These are phyloP conservation scores for Fratercula arctica DNA, from an alignment of 2,797 vertebrate genomes.

Conservation along the genomic window DNA sequence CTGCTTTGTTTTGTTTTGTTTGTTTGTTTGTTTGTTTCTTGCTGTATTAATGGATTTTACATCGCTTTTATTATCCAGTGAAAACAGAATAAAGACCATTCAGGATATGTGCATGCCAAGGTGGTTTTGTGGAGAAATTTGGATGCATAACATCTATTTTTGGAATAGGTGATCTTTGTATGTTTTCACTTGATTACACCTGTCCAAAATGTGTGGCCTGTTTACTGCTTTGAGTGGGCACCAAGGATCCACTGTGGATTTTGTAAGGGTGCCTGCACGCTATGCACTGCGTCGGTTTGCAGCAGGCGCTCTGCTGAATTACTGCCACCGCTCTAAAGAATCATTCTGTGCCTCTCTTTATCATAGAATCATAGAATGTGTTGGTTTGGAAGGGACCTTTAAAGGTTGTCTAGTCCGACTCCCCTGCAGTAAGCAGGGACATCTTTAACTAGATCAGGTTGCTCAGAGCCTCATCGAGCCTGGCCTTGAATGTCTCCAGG, in stretches of 20 bases:
- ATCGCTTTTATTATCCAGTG: conserved; percentile 55
- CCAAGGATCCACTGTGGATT: neutral
- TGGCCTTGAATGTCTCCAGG: too few species aligned
- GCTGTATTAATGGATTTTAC: conserved; percentile 69
- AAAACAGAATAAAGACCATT: conserved; percentile 45
- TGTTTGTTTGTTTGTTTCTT: conserved; percentile 60
- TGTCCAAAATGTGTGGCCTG: neutral
- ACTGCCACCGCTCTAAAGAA: neutral
- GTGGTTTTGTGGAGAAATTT: conserved; percentile 12
- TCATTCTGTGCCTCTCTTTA: neutral
- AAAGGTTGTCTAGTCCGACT: too few species aligned
- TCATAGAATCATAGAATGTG: too few species aligned
- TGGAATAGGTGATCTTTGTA: neutral
- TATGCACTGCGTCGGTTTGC: neutral
- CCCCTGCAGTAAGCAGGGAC: too few species aligned
- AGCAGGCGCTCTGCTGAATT: neutral
- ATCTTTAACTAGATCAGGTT: too few species aligned
- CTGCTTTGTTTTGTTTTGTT: conserved; percentile 59
- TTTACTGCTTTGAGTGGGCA: neutral
- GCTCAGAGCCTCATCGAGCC: too few species aligned
- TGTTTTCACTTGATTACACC: conserved; percentile 22
- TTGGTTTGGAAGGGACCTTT: too few species aligned
- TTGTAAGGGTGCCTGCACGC: neutral
- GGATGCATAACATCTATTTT: neutral
- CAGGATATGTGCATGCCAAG: neutral